phyloP scores from a whole-genome alignment of 2,113 vertebrate species.

The Toxotes chatareus region DNA sequence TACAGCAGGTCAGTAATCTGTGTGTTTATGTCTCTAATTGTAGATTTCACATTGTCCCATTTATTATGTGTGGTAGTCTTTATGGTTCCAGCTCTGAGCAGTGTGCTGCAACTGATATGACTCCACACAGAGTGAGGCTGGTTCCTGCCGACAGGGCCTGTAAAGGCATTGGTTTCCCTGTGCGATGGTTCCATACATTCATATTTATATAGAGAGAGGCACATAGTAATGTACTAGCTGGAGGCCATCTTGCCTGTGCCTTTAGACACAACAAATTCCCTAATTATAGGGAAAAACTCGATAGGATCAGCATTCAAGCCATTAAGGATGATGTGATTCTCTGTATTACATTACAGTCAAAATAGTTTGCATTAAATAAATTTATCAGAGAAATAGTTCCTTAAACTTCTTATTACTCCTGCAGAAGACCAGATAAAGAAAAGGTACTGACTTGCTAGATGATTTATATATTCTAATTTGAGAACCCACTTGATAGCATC shows the following conservation, averaged over 20 bases:
- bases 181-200: slow-evolving; percentile 96
- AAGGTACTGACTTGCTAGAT: neutral
- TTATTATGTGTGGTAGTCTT: slow-evolving; percentile 63
- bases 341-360: too few species aligned
- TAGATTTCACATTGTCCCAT: neutral
- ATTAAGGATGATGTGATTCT: too few species aligned
- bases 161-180: slow-evolving; percentile 89
- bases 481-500: too few species aligned
- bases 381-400: too few species aligned
- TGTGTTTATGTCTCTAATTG: neutral
- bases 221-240: neutral
- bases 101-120: slow-evolving; percentile 78
- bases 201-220: neutral
- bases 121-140: slow-evolving; percentile 90
- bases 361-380: too few species aligned
- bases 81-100: slow-evolving; percentile 82
- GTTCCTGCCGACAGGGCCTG: slow-evolving; percentile 96
- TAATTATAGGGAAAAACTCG: neutral
- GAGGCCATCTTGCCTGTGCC: neutral
- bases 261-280: neutral
- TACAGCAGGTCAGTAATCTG: slow-evolving; percentile 90
- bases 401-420: neutral
- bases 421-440: neutral
- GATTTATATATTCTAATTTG: neutral
- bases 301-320: neutral